Conservation (phyloP, 2,113 vertebrate genomes). For the Etia nguti region DNA sequence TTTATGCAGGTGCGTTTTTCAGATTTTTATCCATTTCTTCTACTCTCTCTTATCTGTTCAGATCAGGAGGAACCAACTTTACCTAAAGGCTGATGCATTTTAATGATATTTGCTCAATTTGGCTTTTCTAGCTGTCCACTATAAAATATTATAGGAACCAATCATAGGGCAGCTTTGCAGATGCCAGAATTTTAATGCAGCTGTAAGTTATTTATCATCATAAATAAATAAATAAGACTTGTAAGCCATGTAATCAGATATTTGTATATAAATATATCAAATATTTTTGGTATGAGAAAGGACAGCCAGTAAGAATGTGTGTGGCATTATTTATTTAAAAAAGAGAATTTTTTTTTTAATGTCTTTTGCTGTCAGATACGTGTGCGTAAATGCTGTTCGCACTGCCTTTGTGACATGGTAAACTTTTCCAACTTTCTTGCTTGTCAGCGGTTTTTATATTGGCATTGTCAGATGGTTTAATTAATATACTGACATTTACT, state of each 20-base stretch:
- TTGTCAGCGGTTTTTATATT: not conserved
- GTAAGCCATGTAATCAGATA: not conserved
- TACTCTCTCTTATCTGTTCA: not conserved
- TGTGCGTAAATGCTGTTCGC: not conserved
- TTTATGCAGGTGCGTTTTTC: not conserved
- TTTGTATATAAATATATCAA: not conserved
- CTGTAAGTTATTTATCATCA: not conserved
- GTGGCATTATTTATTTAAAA: too few relatives aligned
- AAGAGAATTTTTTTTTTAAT: not conserved
- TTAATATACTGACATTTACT: not conserved
- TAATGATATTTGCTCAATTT: not conserved
- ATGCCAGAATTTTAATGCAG: not conserved
- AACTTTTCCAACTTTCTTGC: not conserved
- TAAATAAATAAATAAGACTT: not conserved
- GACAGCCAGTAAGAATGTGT: not conserved
- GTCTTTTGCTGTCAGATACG: not conserved
- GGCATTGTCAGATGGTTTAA: not conserved
- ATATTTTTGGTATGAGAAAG: not conserved
- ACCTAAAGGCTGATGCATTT: not conserved
- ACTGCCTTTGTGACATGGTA: not conserved
- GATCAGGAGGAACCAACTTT: not conserved
- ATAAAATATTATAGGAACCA: not conserved
- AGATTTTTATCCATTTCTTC: not conserved
- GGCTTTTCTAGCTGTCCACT: not conserved
- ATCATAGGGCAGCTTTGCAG: not conserved